A percentile compares a stretch with the other conserved stretches of the same genome.
Evolutionary conservation across 2,113 vertebrate genomes (phyloP).

Genomic region (Manacus vitellinus): DNA sequence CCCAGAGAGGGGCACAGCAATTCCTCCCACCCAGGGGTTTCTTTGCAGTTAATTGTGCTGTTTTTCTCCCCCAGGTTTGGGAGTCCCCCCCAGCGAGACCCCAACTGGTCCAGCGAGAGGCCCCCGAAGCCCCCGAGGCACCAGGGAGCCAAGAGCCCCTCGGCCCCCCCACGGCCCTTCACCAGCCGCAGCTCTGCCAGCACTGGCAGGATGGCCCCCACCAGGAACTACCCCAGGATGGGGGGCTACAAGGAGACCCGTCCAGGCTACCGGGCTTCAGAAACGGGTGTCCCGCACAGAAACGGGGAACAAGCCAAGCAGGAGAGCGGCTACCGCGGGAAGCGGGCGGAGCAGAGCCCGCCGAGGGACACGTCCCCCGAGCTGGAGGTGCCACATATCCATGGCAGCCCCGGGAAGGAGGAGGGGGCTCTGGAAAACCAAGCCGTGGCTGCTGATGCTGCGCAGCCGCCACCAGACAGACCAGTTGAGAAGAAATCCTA

Average conservation of each 20-base stretch:
- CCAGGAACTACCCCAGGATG: slow-evolving; percentile 69
- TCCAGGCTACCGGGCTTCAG: slow-evolving; percentile 57
- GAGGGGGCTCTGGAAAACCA: slow-evolving; percentile 65
- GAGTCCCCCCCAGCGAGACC: slow-evolving; percentile 79
- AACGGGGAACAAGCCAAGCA: slow-evolving; percentile 66
- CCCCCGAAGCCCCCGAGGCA: slow-evolving; percentile 72
- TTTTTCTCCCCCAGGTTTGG: slow-evolving; percentile 66
- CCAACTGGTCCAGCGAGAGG: slow-evolving; percentile 76
- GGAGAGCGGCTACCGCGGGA: slow-evolving; percentile 61
- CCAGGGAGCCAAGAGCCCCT: slow-evolving; percentile 62
- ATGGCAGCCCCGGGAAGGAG: slow-evolving; percentile 68
- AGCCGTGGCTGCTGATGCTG: slow-evolving; percentile 22
- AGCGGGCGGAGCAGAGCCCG: slow-evolving; percentile 60
- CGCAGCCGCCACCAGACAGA: slow-evolving; percentile 76
- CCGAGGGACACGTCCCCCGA: slow-evolving; percentile 70
- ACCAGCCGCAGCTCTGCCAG: slow-evolving; percentile 69
- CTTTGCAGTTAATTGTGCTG: background rate
- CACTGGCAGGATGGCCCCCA: slow-evolving; percentile 63
- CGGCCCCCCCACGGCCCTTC: slow-evolving; percentile 65
- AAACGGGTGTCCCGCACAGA: slow-evolving; percentile 33
- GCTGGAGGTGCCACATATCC: slow-evolving; percentile 2
- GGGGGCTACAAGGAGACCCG: slow-evolving; percentile 79
- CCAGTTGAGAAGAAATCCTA: slow-evolving; percentile 94
- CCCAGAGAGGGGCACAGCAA: fast-evolving
- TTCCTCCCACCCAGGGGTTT: background rate